Conservation (phyloP, 2,888 invertebrate genomes). For the Plagodis pulveraria region DNA sequence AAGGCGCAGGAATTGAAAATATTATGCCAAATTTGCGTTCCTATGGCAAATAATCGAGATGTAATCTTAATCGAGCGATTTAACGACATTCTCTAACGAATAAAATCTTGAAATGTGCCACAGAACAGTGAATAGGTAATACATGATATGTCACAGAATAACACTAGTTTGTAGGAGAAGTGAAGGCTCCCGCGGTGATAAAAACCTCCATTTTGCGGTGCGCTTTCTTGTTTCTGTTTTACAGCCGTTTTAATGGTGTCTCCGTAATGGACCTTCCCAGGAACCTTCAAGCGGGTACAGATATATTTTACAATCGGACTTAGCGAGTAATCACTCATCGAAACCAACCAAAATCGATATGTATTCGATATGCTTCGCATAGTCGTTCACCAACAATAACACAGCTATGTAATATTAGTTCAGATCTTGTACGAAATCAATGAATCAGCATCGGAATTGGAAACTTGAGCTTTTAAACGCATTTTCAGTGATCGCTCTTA, state of each 20-base stretch:
- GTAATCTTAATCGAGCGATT: conserved; percentile 12
- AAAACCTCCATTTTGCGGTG: conserved; percentile 10
- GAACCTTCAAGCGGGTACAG: conserved; percentile 17
- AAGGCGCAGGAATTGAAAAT: not conserved
- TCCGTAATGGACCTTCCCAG: conserved; percentile 21
- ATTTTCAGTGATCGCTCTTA: too few species aligned
- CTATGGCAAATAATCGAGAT: conserved; percentile 8
- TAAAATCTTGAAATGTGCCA: conserved; percentile 1
- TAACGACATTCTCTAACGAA: conserved; percentile 3
- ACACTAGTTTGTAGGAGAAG: not conserved
- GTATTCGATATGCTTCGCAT: too few species aligned
- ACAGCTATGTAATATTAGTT: too few species aligned
- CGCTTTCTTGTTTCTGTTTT: conserved; percentile 19
- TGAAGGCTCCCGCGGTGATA: conserved; percentile 4
- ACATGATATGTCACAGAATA: not conserved
- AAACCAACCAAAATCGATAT: not conserved
- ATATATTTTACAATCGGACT: conserved; percentile 9
- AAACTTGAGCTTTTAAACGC: too few species aligned
- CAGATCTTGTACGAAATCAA: too few species aligned
- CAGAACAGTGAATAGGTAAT: not conserved
- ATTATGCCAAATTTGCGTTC: conserved; percentile 1
- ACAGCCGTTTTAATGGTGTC: conserved; percentile 22
- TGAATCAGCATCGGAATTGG: too few species aligned
- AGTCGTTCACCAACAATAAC: too few species aligned
- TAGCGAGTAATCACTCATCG: conserved; percentile 2